phyloP scores from a whole-genome alignment of 2,113 vertebrate genomes.

The Alectura lathami region DNA sequence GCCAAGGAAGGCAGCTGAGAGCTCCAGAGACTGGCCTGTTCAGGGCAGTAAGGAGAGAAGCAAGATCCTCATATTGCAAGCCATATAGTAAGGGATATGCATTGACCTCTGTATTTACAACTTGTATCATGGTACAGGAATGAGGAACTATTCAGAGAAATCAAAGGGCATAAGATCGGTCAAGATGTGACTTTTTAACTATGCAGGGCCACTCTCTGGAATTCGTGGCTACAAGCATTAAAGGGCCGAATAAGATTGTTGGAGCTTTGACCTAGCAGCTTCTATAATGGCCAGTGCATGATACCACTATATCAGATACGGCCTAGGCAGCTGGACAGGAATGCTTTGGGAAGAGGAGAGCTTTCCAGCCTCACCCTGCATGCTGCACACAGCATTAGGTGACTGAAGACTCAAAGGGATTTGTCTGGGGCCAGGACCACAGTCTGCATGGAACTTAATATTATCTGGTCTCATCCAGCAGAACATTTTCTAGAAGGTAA shows the following conservation, averaged over 20 bases:
- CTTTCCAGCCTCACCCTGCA: background rate
- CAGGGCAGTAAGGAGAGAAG: background rate
- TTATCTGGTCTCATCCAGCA: background rate
- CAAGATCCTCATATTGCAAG: background rate
- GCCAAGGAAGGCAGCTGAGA: background rate
- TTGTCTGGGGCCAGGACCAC: background rate
- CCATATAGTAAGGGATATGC: background rate
- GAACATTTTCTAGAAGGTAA: no score
- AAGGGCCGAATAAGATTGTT: background rate
- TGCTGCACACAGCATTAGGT: background rate
- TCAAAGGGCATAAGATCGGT: background rate
- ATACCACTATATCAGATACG: background rate
- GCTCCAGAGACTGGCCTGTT: background rate
- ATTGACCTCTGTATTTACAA: background rate
- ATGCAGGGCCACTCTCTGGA: background rate
- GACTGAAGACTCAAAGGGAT: background rate
- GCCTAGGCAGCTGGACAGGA: background rate
- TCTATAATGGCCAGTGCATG: background rate
- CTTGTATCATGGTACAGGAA: background rate
- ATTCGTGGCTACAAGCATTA: background rate
- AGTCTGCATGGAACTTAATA: background rate
- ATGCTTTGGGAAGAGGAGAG: fast-evolving
- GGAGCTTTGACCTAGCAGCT: background rate
- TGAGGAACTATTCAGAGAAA: background rate
- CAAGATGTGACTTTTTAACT: background rate